Evolutionary conservation across 2,113 vertebrate genomes (phyloP), one percentile per base, ranked within the genome.

Genomic region (Percopsis transmontana): DNA sequence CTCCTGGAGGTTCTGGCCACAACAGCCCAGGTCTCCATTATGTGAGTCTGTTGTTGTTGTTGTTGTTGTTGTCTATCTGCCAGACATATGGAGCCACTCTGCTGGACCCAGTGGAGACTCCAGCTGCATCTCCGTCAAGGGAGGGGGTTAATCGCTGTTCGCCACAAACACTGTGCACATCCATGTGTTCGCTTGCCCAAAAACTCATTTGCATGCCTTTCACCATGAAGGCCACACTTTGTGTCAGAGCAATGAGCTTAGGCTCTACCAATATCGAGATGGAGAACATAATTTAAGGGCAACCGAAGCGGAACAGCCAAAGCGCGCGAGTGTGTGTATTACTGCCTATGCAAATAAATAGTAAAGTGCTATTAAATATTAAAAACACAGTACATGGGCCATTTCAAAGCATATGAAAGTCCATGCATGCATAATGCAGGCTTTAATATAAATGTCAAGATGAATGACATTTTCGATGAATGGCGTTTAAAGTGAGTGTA

Each of bases 21-120:
- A 58, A 19, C 27, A 58, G 33, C 55, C 18, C n/a, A 54, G 52
- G 33, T 66, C 72, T 62, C 24, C 24, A 14, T 15, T 1, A 58
- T n/a, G 58, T 18, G 58, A 51, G 33, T 45, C n/a, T 62, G 40
- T 21, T 39, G 51, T 57, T 80, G 58, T 16, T 40, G n/a, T 56
- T 74, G 62, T 68, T 53, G 62, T 51, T 14, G n/a, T 44, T 62
- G 23, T 59, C 54, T 55, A 1, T 56, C 41, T 52, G 61, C 70
- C 66, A 75, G 59, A 20, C 75, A 72, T 63, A 77, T 71, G 62
- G 68, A 74, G 20, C 40, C 27, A 44, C 13, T 52, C 62, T 20
- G 54, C 38, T 50, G 58, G 50, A 63, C 44, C 41, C 60, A 58
- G 68, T 70, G 65, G 33, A 59, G 56, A 45, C 62, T 59, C 20